Percentiles rank a stretch among this genome's conserved stretches.
Conservation (phyloP, 2,113 vertebrate genomes). For the Acinonyx jubatus region DNA sequence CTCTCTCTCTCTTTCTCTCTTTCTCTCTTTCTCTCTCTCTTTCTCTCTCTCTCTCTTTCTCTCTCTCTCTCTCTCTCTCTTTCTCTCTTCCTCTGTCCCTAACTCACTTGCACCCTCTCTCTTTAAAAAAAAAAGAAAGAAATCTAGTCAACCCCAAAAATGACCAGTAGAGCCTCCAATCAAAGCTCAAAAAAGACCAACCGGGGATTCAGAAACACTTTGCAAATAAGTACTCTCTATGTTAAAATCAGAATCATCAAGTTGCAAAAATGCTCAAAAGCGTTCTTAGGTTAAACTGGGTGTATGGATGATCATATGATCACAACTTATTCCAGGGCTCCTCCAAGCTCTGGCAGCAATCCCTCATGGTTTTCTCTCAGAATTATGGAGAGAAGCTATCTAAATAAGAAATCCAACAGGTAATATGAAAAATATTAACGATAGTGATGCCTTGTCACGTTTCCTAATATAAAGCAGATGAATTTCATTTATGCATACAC, state of each 20-base stretch:
- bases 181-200: not conserved
- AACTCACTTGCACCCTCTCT: too few relatives aligned
- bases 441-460: not conserved
- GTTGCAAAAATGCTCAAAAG: not conserved
- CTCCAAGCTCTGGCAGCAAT: not conserved
- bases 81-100: too few relatives aligned
- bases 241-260: not conserved
- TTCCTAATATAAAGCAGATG: not conserved
- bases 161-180: not conserved
- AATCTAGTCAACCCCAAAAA: not conserved
- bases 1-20: too few relatives aligned
- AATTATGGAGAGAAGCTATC: not conserved
- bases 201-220: constrained; percentile 1
- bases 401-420: constrained; percentile 9
- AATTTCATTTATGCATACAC: constrained; percentile 24
- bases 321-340: not conserved
- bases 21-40: accelerated
- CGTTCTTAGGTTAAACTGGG: not conserved
- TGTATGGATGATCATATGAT: not conserved
- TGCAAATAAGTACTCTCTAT: not conserved
- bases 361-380: not conserved
- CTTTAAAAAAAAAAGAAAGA: not conserved
- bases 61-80: accelerated
- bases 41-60: accelerated
- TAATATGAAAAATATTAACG: not conserved